Evolutionary conservation across 2,797 vertebrate species (phyloP), one percentile per base, ranked within the genome.

Genomic region (Tapirus indicus): DNA sequence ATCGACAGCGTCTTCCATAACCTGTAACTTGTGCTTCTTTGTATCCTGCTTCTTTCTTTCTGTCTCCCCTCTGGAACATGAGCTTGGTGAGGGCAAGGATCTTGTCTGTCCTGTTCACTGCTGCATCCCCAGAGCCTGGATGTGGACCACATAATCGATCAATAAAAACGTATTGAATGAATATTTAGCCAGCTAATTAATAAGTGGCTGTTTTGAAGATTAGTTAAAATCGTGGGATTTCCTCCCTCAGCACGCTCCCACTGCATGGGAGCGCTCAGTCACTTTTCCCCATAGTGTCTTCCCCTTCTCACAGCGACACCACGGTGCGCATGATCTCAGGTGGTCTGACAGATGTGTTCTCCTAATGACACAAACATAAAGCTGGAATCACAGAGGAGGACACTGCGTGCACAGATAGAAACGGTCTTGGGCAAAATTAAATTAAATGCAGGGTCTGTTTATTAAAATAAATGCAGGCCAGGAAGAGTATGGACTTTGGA

Each of bases 331-430:
- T 11, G 9, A 72, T 16, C 8, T 14, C n/a, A 71, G 75, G 56
- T 10, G 16, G n/a, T 27, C 68, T 94, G n/a, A 77, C 44, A 41
- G 44, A 60, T n/a, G 60, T 0, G 0, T 60, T 60, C 72, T 87
- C 87, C 62, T 72, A 49, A 79, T 3, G 49, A 74, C 38, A 49
- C 72, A 91, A 86, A 94, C 44, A 52, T 23, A 62, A 69, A 69
- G 21, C 25, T 68, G 10, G 64, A 54, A 47, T 80, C 62, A 32
- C 18, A 35, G 27, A 35, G 83, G 52, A 96, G n/a, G 68, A 85
- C 21, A 29, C 44, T n/a, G 18, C 6, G 1, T 38, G 6, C 27
- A 49, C 56, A 54, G 62, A 68, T 23, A 80, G 38, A 96, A 89
- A 93, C 66, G 6, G 3, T 44, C 72, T 62, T 56, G 16, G 41